Conservation (phyloP, 2,113 vertebrate genomes). For the Scolopax mira region DNA sequence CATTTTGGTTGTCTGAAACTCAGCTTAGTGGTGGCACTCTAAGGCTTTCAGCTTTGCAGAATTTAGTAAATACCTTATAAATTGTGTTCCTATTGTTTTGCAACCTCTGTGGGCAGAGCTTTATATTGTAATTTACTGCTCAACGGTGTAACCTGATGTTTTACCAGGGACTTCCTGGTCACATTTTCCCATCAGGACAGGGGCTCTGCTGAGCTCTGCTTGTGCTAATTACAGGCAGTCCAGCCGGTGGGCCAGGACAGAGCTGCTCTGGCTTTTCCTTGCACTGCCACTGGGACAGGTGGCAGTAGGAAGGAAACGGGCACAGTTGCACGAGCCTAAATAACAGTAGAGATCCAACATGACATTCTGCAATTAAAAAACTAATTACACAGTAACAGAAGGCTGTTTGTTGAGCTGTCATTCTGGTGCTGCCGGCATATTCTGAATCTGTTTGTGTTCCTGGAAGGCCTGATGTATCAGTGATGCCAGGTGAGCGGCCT, state of each 20-base stretch:
- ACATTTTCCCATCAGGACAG: not conserved
- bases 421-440: accelerated
- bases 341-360: not conserved
- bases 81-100: not conserved
- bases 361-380: not conserved
- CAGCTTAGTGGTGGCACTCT: not conserved
- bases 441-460: not conserved
- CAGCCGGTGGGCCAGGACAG: accelerated
- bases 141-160: not conserved
- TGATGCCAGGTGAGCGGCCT: not conserved
- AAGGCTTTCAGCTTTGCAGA: not conserved
- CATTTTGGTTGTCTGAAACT: not conserved
- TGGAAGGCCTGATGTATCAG: not conserved
- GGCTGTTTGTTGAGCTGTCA: not conserved
- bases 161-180: not conserved
- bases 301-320: not conserved
- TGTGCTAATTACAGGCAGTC: not conserved
- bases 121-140: not conserved
- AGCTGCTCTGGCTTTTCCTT: not conserved
- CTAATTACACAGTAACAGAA: not conserved
- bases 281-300: not conserved
- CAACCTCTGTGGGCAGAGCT: not conserved
- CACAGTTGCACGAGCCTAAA: not conserved
- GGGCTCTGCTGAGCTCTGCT: not conserved
- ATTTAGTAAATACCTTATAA: not conserved